These are phyloP conservation scores for Orchestes rusci DNA, from an alignment of 2,888 invertebrate genomes.

Conservation along the genomic window DNA sequence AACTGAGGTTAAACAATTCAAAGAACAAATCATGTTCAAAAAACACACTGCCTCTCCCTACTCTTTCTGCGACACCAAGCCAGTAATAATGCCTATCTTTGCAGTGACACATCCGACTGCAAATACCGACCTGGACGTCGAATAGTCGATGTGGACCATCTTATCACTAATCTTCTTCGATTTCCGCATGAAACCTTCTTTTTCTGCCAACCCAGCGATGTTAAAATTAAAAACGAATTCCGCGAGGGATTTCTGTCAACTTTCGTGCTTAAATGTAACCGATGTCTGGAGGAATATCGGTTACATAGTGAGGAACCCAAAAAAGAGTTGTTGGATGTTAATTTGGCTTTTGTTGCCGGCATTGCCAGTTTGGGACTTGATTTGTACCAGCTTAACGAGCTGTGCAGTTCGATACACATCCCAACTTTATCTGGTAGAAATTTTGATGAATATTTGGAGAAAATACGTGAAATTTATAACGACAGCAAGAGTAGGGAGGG, in stretches of 20 bases:
- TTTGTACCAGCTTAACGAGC: conserved; percentile 29
- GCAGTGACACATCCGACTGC: conserved; percentile 18
- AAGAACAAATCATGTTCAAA: no score
- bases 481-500: conserved; percentile 15
- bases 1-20: no score
- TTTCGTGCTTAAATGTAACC: conserved; percentile 26
- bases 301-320: conserved; percentile 31
- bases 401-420: conserved; percentile 29
- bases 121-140: conserved; percentile 30
- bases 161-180: conserved; percentile 26
- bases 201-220: conserved; percentile 26
- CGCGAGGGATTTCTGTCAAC: conserved; percentile 29
- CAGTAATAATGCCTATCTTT: conserved; percentile 7
- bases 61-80: background rate
- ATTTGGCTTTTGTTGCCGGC: conserved; percentile 30
- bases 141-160: conserved; percentile 30
- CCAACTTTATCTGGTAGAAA: conserved; percentile 26
- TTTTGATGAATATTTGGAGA: conserved; percentile 26
- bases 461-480: conserved; percentile 29
- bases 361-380: conserved; percentile 28
- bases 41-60: conserved; percentile 13
- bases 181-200: conserved; percentile 29
- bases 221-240: conserved; percentile 30
- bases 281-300: conserved; percentile 26
- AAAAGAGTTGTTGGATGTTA: conserved; percentile 28